A percentile compares a stretch with the other conserved stretches of the same genome.
phyloP scores from a whole-genome alignment of 2,888 invertebrate genomes.

The Lycocerus yunnanus region DNA sequence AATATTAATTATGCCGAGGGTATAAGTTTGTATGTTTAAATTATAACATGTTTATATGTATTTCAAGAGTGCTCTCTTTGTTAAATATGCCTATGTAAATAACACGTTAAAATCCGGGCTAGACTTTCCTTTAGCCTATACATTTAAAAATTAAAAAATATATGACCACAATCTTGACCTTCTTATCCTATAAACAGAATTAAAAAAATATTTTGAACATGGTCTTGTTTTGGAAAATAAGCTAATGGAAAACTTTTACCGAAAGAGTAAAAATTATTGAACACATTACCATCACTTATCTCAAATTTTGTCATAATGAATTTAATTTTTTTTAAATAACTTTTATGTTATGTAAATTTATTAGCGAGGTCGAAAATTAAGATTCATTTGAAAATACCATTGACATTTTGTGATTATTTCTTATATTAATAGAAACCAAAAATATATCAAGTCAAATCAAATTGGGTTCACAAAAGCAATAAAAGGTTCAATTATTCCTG shows the following conservation, averaged over 20 bases:
- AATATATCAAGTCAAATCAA: not conserved
- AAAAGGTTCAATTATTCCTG: not conserved
- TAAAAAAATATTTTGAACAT: not conserved
- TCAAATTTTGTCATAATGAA: no score
- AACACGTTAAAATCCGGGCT: not conserved
- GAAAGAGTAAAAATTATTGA: no score
- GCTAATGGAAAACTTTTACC: no score
- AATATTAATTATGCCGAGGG: not conserved
- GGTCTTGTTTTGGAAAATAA: not conserved
- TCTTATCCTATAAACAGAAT: not conserved
- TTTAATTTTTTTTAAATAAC: no score
- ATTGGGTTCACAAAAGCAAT: not conserved
- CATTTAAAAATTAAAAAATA: not conserved
- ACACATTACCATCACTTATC: no score
- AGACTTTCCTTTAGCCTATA: not conserved
- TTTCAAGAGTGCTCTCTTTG: not conserved
- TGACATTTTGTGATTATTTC: not conserved
- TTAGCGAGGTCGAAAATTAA: not conserved
- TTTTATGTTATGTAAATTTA: not conserved
- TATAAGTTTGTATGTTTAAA: not conserved
- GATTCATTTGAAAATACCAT: not conserved
- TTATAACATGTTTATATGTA: not conserved
- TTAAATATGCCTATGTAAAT: not conserved
- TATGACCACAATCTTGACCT: not conserved
- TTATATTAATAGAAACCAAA: not conserved